A percentile compares a stretch with the other conserved stretches of the same genome.
These are phyloP conservation scores for Micromesistius poutassou DNA, from an alignment of 2,797 vertebrate genomes.

Conservation along the genomic window DNA sequence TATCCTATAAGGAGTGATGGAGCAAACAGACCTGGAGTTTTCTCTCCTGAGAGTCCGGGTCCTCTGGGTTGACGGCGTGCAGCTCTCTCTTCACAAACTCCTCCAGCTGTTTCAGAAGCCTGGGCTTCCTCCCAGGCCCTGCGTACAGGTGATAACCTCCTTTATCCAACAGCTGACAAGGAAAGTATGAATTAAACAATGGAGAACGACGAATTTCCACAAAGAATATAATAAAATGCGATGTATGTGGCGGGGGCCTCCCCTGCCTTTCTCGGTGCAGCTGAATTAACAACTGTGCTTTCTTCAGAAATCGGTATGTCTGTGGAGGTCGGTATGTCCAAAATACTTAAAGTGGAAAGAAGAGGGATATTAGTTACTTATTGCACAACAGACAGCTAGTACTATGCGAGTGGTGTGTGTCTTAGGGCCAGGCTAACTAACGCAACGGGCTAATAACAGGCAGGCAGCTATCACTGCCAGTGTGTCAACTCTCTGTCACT, in stretches of 20 bases:
- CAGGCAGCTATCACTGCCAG: neutral
- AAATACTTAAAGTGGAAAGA: neutral
- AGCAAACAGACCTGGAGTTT: constrained; percentile 74
- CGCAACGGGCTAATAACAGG: neutral
- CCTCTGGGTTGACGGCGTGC: constrained; percentile 56
- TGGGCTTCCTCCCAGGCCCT: constrained; percentile 67
- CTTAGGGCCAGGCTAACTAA: neutral
- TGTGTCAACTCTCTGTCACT: neutral
- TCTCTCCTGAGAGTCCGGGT: constrained; percentile 69
- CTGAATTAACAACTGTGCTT: neutral
- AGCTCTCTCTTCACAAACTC: constrained; percentile 73
- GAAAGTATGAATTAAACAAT: neutral
- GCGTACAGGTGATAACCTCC: constrained; percentile 39
- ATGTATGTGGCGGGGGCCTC: neutral
- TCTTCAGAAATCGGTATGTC: neutral
- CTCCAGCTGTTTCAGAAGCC: constrained; percentile 72
- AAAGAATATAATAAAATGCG: neutral
- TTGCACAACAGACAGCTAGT: neutral
- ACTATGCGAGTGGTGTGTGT: neutral
- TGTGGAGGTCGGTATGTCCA: neutral
- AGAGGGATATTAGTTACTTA: neutral
- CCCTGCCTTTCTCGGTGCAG: neutral
- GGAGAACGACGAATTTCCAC: neutral
- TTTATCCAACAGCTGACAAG: constrained; percentile 38
- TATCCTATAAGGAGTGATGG: neutral